Percentiles rank a stretch among this genome's conserved stretches.
These are phyloP conservation scores for Alcedo quadribrachys DNA, from an alignment of 2,797 vertebrate species.

Conservation along the genomic window DNA sequence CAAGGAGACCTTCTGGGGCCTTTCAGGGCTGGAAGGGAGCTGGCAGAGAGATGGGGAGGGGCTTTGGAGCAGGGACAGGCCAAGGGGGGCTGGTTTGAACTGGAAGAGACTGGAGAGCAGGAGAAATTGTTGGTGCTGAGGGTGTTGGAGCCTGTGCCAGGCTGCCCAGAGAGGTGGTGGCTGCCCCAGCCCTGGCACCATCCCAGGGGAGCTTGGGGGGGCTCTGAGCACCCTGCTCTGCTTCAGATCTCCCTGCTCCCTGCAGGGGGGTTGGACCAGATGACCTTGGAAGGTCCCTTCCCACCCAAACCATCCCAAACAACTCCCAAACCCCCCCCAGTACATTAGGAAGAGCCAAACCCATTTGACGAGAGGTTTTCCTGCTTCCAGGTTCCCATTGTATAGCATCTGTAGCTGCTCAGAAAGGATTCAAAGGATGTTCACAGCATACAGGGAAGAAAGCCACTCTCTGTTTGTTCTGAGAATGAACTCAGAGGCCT, in stretches of 20 bases:
- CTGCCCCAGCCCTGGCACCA: not conserved
- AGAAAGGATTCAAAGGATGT: not conserved
- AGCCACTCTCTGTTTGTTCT: not conserved
- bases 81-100: no score
- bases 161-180: not conserved
- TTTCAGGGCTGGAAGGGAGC: no score
- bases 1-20: no score
- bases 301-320: not conserved
- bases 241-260: not conserved
- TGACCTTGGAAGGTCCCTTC: not conserved
- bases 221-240: not conserved
- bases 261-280: not conserved
- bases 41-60: no score
- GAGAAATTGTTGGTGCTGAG: no score
- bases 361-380: not conserved
- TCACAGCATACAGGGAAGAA: not conserved
- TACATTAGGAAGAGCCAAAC: not conserved
- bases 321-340: not conserved
- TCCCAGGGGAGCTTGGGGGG: not conserved
- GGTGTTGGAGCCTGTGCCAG: no score
- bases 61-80: no score
- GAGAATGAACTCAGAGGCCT: not conserved
- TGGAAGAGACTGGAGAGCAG: no score
- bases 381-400: not conserved
- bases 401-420: not conserved